These are phyloP conservation scores for Betta splendens DNA, from an alignment of 2,797 vertebrate genomes.

Conservation along the genomic window DNA sequence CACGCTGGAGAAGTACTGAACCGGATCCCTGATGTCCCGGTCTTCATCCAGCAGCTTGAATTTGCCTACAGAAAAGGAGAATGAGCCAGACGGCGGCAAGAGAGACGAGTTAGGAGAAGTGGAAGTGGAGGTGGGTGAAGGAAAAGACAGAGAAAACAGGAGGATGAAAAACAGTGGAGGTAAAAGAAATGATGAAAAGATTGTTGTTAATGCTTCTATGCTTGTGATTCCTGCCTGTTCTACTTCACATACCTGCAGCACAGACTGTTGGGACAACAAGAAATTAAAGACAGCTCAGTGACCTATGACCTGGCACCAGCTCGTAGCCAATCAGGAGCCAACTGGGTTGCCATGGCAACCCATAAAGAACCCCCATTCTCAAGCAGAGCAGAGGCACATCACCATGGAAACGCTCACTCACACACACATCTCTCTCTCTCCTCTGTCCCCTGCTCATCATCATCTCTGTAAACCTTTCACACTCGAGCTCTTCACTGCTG, in stretches of 20 bases:
- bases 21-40: slow-evolving; percentile 91
- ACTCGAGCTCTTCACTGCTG: slow-evolving; percentile 7
- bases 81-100: neutral
- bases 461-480: slow-evolving; percentile 47
- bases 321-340: slow-evolving; percentile 62
- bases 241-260: slow-evolving; percentile 13
- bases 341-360: slow-evolving; percentile 72
- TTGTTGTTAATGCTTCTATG: slow-evolving; percentile 14
- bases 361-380: slow-evolving; percentile 78
- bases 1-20: slow-evolving; percentile 96
- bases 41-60: slow-evolving; percentile 98
- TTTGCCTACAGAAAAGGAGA: slow-evolving; percentile 82
- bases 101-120: no score
- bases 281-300: slow-evolving; percentile 72
- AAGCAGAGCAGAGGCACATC: slow-evolving; percentile 78
- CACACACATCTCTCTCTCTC: slow-evolving; percentile 40
- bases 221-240: slow-evolving; percentile 4
- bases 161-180: neutral
- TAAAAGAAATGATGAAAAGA: neutral
- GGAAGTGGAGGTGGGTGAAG: neutral
- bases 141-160: neutral
- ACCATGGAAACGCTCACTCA: slow-evolving; percentile 74
- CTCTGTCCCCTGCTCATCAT: slow-evolving; percentile 37
- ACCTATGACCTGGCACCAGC: slow-evolving; percentile 79
- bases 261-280: slow-evolving; percentile 43